Evolutionary conservation across 2,888 invertebrate genomes (phyloP).

Genomic region (Lochmaea crataegi): DNA sequence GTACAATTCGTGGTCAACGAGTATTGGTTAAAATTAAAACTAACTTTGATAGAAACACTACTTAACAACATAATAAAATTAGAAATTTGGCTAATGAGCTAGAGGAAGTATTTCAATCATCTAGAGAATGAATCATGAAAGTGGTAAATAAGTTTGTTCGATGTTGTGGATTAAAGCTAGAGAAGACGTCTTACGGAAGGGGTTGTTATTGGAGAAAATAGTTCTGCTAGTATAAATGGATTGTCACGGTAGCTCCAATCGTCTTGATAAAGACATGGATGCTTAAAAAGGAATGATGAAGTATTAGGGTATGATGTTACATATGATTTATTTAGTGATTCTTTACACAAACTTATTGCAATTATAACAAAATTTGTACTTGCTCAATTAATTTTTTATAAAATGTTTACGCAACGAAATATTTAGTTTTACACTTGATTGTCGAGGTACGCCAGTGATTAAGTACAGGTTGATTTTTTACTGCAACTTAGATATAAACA

Average conservation of each 20-base stretch:
- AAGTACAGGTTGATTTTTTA: constrained; percentile 4
- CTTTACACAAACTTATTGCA: neutral
- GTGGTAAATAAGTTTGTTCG: no score
- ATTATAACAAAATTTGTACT: neutral
- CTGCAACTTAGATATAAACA: constrained; percentile 18
- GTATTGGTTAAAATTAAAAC: no score
- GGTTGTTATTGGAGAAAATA: no score
- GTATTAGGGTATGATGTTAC: neutral
- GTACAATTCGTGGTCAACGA: no score
- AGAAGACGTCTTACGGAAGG: no score
- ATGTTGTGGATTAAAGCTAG: no score
- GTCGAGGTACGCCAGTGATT: constrained; percentile 23
- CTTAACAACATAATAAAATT: no score
- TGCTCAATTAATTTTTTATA: neutral
- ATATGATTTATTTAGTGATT: no score
- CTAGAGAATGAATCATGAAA: no score
- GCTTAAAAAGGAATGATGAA: neutral
- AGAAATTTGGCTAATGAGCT: no score
- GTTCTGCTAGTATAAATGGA: neutral
- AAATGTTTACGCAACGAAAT: neutral
- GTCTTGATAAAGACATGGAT: neutral
- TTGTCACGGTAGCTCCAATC: neutral
- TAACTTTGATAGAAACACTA: no score
- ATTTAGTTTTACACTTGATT: constrained; percentile 15
- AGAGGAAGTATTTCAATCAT: no score